A percentile compares a stretch with the other conserved stretches of the same genome.
Conservation (phyloP, 2,888 invertebrate genomes). For the Apotomis betuletana region DNA sequence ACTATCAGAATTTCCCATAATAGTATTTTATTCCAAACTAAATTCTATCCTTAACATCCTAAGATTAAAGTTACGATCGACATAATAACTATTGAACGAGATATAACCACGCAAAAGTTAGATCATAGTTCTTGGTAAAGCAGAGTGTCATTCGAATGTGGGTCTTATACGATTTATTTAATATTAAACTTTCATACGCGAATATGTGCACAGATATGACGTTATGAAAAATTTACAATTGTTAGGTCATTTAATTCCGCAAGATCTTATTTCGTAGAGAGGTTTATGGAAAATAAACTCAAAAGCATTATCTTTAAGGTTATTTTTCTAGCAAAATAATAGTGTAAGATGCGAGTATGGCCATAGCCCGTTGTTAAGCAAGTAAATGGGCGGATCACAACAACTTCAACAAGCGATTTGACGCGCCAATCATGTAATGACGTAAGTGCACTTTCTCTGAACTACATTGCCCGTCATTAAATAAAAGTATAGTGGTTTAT, state of each 20-base stretch:
- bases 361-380: neutral
- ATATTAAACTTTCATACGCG: neutral
- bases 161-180: neutral
- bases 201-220: neutral
- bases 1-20: neutral
- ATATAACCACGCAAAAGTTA: neutral
- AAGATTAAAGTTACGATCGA: neutral
- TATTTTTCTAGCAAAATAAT: neutral
- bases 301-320: neutral
- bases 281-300: neutral
- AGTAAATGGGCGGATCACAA: constrained; percentile 23
- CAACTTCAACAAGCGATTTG: constrained; percentile 32
- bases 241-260: neutral
- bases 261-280: neutral
- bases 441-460: constrained; percentile 52
- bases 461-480: constrained; percentile 44
- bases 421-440: constrained; percentile 41
- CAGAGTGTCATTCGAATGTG: neutral
- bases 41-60: neutral
- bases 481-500: constrained; percentile 25
- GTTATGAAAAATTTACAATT: neutral
- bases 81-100: neutral
- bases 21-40: neutral
- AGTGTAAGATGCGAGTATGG: neutral
- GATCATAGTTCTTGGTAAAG: neutral